Evolutionary conservation across 1,140 invertebrate species (phyloP).

Genomic region (Drosophila simulans): DNA sequence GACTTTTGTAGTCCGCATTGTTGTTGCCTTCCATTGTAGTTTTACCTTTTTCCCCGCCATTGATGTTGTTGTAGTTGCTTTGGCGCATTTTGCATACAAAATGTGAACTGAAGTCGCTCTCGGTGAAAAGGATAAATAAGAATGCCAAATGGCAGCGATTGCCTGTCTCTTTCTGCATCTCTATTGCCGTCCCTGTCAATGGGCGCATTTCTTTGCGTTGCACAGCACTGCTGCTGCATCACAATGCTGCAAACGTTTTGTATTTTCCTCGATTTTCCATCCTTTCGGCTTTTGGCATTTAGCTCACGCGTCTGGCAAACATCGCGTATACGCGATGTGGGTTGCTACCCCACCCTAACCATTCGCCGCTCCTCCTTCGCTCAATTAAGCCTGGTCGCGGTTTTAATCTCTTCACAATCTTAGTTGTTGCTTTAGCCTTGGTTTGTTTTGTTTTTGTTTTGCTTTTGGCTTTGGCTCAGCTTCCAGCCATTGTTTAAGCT

Average conservation of each 20-base stretch:
- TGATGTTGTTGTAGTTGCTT: slow-evolving; percentile 44
- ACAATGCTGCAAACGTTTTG: slow-evolving; percentile 50
- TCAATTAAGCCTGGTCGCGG: slow-evolving; percentile 70
- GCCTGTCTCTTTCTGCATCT: slow-evolving; percentile 2
- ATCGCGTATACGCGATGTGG: slow-evolving; percentile 51
- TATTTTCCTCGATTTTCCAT: slow-evolving; percentile 53
- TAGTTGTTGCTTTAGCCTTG: slow-evolving; percentile 43
- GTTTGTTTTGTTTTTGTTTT: slow-evolving; percentile 48
- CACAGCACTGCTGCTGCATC: slow-evolving; percentile 46
- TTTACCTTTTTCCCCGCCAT: slow-evolving; percentile 9
- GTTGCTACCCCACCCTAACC: background rate
- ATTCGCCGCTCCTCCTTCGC: slow-evolving; percentile 18
- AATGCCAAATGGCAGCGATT: slow-evolving; percentile 24
- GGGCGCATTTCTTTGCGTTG: slow-evolving; percentile 26
- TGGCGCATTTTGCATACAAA: slow-evolving; percentile 76
- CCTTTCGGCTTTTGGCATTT: slow-evolving; percentile 53
- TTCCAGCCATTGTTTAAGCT: slow-evolving; percentile 56
- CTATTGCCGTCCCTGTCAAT: slow-evolving; percentile 7
- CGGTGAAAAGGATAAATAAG: slow-evolving; percentile 38
- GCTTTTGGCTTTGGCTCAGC: slow-evolving; percentile 29
- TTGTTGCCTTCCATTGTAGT: slow-evolving; percentile 16
- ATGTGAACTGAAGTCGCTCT: slow-evolving; percentile 41
- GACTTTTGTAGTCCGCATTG: slow-evolving; percentile 29
- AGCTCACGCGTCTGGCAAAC: slow-evolving; percentile 56
- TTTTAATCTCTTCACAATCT: slow-evolving; percentile 68